Conservation (phyloP, 2,113 vertebrate genomes). For the Climacteris rufus region DNA sequence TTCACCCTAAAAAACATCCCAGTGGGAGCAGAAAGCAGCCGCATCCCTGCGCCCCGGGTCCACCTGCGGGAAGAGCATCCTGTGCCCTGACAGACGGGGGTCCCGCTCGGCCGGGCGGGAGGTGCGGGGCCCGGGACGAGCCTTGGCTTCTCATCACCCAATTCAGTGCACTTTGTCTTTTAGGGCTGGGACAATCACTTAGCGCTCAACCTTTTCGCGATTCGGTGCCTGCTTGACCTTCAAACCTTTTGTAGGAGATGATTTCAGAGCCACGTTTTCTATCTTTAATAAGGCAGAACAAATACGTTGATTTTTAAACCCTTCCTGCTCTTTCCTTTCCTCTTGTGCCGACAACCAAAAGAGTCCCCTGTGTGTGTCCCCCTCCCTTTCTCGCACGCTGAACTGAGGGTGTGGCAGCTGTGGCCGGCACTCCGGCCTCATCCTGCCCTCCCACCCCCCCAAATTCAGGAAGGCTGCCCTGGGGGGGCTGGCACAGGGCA, state of each 20-base stretch:
- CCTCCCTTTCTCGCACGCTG: not conserved
- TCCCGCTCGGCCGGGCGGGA: accelerated
- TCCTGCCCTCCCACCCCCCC: not conserved
- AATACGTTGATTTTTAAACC: slow-evolving; percentile 56
- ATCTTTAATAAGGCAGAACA: slow-evolving; percentile 67
- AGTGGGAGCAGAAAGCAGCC: not conserved
- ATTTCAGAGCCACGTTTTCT: slow-evolving; percentile 57
- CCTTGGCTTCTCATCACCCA: not conserved
- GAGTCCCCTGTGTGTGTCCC: not conserved
- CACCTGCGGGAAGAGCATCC: not conserved
- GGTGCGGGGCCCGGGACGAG: not conserved
- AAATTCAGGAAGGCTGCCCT: slow-evolving; percentile 7
- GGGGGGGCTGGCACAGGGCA: not conserved
- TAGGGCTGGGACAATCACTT: slow-evolving; percentile 47
- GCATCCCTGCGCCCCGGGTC: not conserved
- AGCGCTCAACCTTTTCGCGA: slow-evolving; percentile 29
- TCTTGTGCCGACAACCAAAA: slow-evolving; percentile 70
- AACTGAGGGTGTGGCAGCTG: not conserved
- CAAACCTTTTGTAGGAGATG: slow-evolving; percentile 51
- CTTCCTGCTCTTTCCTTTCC: slow-evolving; percentile 50
- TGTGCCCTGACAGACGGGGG: not conserved
- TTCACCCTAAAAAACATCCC: not conserved
- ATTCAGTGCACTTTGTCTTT: slow-evolving; percentile 25
- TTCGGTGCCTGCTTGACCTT: slow-evolving; percentile 36
- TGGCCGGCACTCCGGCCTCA: not conserved